Evolutionary conservation across 2,888 invertebrate genomes (phyloP).

Genomic region (Caenorhabditis sp.): DNA sequence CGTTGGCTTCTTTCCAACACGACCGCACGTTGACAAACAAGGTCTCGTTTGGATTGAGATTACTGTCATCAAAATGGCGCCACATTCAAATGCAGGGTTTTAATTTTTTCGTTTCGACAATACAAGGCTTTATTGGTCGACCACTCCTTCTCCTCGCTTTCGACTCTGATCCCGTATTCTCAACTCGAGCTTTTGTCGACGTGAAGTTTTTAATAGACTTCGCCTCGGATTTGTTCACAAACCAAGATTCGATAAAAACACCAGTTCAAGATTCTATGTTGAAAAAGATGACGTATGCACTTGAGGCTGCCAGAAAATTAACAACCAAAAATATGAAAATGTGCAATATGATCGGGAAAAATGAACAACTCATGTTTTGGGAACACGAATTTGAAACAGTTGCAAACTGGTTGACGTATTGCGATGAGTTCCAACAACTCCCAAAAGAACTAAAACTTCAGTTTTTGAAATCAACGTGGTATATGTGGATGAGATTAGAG

Average conservation of each 20-base stretch:
- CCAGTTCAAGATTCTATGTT: neutral
- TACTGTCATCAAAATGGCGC: too few relatives aligned
- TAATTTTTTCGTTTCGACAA: too few relatives aligned
- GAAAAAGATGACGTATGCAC: conserved; percentile 12
- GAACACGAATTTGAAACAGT: conserved; percentile 8
- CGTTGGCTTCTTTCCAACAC: too few relatives aligned
- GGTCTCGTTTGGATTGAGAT: too few relatives aligned
- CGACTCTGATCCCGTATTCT: neutral
- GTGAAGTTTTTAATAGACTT: neutral
- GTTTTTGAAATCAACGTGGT: conserved; percentile 23
- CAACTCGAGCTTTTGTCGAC: conserved; percentile 10
- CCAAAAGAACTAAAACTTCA: conserved; percentile 11
- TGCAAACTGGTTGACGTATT: conserved; percentile 20
- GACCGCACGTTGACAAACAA: too few relatives aligned
- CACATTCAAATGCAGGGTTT: too few relatives aligned
- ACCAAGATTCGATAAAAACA: conserved; percentile 1
- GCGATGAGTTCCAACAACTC: conserved; percentile 20
- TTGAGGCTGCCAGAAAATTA: conserved; percentile 3
- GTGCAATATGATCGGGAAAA: conserved; percentile 7
- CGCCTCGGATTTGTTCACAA: neutral
- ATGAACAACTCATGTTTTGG: conserved; percentile 11
- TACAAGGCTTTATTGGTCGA: conserved; percentile 13
- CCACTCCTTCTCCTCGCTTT: conserved; percentile 9
- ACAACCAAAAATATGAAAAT: neutral
- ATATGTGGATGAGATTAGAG: conserved; percentile 19